Evolutionary conservation across 2,888 invertebrate species (phyloP), one percentile per base, ranked within the genome.

Genomic region (Tachina fera): DNA sequence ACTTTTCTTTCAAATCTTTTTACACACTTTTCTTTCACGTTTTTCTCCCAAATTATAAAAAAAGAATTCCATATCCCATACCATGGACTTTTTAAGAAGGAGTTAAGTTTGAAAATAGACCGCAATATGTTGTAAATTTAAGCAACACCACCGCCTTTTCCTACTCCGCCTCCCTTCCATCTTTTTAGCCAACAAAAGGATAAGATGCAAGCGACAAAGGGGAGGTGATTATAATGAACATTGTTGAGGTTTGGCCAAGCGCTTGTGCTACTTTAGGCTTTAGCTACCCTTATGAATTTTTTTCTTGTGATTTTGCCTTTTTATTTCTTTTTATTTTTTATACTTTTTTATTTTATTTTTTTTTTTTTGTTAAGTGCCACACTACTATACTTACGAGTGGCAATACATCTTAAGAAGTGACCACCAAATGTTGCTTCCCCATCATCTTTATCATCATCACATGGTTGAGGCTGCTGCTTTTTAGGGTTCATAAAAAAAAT

Each of bases 1-100:
- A 86, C 83, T 86, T 86, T 86, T 83, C 86, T 86, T 83, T 86
- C 76, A 86, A 83, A 80, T 72, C 51, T 75, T 81, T 67, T 74
- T 79, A 78, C 51, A 49, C 31, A 47, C 6, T 47, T 65, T 67
- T 71, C 75, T 74, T 77, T 74, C 70, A 31, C 51, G 9, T n/a
- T 72, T 74, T 63, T 56, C 16, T 41, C 51, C 41, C 58, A 71
- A 80, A 61, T 22, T 83, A 68, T 67, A 65, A 79, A 75, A 70
- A 67, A 56, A 53, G n/a, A 19, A 61, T 51, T 9, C 10, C n/a
- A 75, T 49, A 47, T 31, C 61, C 56, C 71, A 71, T 65, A 63
- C 63, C 39, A 19, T 3, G 19, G 31, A 11, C 19, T 47, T 22
- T 14, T 47, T 39, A 13, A 19, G 71, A 72, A 65, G 65, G 63